Conservation (phyloP, 64 coral and sea anemone genomes). For the Catalaphyllia jardinei region DNA sequence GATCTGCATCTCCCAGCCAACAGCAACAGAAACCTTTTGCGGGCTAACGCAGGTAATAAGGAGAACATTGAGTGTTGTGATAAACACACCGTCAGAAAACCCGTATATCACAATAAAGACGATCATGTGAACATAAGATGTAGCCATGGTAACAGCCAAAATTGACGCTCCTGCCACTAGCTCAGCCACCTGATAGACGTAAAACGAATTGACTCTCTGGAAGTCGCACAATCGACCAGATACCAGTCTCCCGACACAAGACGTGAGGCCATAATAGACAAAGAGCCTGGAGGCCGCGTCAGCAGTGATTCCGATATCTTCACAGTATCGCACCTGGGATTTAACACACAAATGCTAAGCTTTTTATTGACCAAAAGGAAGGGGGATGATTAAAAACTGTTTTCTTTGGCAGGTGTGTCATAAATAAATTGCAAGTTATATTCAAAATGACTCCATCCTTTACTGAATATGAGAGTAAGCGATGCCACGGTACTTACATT, state of each 20-base stretch:
- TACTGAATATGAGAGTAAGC: neutral
- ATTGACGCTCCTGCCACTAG: conserved; percentile 18
- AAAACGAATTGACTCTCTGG: conserved; percentile 31
- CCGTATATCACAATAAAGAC: conserved; percentile 45
- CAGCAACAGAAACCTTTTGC: neutral
- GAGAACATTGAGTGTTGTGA: conserved; percentile 18
- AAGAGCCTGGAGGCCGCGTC: conserved; percentile 39
- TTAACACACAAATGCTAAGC: neutral
- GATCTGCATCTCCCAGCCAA: conserved; percentile 42
- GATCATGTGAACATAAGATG: conserved; percentile 39
- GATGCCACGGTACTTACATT: neutral
- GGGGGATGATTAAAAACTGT: no score
- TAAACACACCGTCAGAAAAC: conserved; percentile 32
- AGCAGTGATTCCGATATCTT: conserved; percentile 35
- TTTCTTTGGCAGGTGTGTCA: neutral
- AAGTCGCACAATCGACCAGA: conserved; percentile 39
- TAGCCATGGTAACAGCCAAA: conserved; percentile 12
- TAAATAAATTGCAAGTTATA: neutral
- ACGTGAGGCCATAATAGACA: conserved; percentile 35
- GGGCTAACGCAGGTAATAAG: conserved; percentile 5
- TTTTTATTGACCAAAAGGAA: no score
- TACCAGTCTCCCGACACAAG: conserved; percentile 24
- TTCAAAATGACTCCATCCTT: neutral
- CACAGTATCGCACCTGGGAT: conserved; percentile 28
- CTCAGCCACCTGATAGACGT: conserved; percentile 20